phyloP scores from a whole-genome alignment of 2,113 vertebrate genomes.

The Triplophysa tibetana region DNA sequence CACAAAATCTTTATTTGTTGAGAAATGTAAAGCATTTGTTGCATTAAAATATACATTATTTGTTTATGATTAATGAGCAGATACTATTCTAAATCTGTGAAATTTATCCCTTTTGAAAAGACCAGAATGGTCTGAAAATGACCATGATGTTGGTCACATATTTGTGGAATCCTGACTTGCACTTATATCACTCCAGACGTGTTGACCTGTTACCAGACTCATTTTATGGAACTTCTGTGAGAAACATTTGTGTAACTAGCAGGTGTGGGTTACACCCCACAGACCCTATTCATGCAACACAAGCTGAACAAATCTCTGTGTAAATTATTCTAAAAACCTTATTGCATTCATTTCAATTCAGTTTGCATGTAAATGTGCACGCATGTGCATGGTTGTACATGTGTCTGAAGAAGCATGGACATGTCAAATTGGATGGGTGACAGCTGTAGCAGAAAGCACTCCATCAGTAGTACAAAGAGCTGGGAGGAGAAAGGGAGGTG shows the following conservation, averaged over 20 bases:
- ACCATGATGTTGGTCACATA: not conserved
- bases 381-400: not conserved
- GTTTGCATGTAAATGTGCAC: not conserved
- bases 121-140: too few species aligned
- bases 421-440: conserved; percentile 1
- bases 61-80: not conserved
- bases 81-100: not conserved
- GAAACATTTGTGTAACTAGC: not conserved
- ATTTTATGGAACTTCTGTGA: not conserved
- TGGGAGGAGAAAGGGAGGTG: conserved; percentile 40
- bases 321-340: not conserved
- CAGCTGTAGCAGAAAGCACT: conserved; percentile 39
- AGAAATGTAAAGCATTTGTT: not conserved
- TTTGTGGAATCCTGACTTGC: not conserved
- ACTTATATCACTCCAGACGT: not conserved
- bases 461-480: conserved; percentile 38
- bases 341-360: not conserved
- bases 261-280: not conserved
- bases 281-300: not conserved
- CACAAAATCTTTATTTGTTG: not conserved
- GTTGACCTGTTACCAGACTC: not conserved
- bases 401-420: not conserved
- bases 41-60: not conserved
- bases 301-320: not conserved
- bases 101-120: not conserved